A percentile compares a stretch with the other conserved stretches of the same genome.
Evolutionary conservation across 2,888 invertebrate species (phyloP).

Genomic region (Chloroclystis v-ata): DNA sequence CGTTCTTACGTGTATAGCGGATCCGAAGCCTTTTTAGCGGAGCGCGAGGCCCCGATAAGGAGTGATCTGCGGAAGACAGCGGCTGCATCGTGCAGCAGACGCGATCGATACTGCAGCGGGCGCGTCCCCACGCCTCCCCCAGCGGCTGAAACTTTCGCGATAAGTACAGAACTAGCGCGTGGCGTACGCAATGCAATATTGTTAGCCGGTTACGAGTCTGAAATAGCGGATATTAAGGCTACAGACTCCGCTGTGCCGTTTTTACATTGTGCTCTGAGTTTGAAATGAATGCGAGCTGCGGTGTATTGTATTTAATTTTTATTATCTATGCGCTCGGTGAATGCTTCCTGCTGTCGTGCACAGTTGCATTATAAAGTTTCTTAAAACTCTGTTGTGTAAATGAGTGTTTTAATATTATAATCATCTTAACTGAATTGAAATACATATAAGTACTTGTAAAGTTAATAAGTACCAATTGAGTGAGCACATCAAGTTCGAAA

Average conservation of each 20-base stretch:
- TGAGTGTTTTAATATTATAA: no score
- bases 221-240: constrained; percentile 76
- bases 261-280: constrained; percentile 65
- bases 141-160: constrained; percentile 75
- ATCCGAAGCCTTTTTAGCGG: constrained; percentile 61
- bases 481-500: constrained; percentile 7
- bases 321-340: constrained; percentile 38
- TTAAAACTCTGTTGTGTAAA: no score
- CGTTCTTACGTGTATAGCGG: constrained; percentile 35
- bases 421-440: no score
- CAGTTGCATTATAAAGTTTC: background rate
- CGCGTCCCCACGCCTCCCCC: constrained; percentile 29
- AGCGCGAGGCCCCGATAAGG: constrained; percentile 64
- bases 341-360: constrained; percentile 23
- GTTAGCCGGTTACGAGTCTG: constrained; percentile 75
- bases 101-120: constrained; percentile 73
- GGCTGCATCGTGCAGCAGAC: constrained; percentile 71
- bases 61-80: constrained; percentile 76
- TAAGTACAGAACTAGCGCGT: constrained; percentile 77
- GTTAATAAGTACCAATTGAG: background rate
- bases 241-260: constrained; percentile 61
- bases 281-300: constrained; percentile 62
- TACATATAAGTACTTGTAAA: background rate
- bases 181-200: constrained; percentile 77
- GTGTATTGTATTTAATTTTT: constrained; percentile 61